A percentile compares a stretch with the other conserved stretches of the same genome.
Conservation (phyloP, 2,797 vertebrate genomes). For the Champsocephalus gunnari region DNA sequence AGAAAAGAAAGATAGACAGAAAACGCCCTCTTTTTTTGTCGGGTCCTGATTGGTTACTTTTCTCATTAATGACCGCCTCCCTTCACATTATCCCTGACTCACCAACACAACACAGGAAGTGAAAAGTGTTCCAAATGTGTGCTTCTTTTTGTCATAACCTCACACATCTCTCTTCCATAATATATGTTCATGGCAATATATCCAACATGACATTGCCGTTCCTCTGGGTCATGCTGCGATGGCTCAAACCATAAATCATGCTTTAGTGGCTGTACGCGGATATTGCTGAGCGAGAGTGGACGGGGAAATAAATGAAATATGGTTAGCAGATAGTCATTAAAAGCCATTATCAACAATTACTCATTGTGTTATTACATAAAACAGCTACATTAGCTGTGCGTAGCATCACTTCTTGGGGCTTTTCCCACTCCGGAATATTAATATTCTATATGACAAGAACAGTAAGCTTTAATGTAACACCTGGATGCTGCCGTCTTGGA, state of each 20-base stretch:
- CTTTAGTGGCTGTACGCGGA: not conserved
- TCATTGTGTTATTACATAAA: not conserved
- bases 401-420: not conserved
- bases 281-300: not conserved
- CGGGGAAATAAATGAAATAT: not conserved
- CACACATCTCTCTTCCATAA: no score
- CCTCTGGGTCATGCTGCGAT: not conserved
- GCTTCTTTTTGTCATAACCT: no score
- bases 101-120: no score
- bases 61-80: no score
- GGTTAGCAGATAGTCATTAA: not conserved
- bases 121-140: no score
- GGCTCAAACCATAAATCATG: conserved; percentile 9
- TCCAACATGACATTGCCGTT: not conserved
- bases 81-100: no score
- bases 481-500: conserved; percentile 42
- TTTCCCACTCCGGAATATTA: not conserved
- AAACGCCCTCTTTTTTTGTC: no score
- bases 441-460: conserved; percentile 7
- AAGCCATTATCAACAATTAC: not conserved
- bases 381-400: not conserved
- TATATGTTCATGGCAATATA: not conserved
- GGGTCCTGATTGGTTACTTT: no score
- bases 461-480: conserved; percentile 48
- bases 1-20: no score